Percentiles rank a stretch among this genome's conserved stretches.
Evolutionary conservation across 1,140 invertebrate genomes (phyloP).

Genomic region (Brachionus koreanus): DNA sequence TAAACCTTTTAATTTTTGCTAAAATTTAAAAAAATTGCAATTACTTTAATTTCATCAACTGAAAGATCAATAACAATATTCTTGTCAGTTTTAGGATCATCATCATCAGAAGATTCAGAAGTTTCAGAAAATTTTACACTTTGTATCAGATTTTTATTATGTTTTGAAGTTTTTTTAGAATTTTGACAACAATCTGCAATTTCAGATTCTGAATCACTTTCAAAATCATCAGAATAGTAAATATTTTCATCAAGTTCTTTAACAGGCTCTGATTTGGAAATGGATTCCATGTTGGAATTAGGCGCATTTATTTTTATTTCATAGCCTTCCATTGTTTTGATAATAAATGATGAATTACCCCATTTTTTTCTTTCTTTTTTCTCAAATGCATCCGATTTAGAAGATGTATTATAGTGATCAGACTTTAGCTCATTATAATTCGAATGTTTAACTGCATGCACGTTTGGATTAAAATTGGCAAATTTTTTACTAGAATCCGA

Average conservation of each 20-base stretch:
- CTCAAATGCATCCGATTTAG: background rate
- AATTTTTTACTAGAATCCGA: background rate
- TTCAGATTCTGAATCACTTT: conserved; percentile 18
- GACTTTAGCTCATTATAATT: background rate
- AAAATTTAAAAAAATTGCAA: background rate
- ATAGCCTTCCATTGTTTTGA: conserved; percentile 39
- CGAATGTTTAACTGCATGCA: background rate
- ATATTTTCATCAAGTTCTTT: background rate
- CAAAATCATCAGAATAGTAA: conserved; percentile 36
- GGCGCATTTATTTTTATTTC: conserved; percentile 43
- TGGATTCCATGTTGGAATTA: background rate
- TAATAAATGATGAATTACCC: conserved; percentile 16
- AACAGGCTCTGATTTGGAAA: conserved; percentile 3
- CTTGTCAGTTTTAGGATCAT: background rate
- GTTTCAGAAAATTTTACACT: conserved; percentile 19
- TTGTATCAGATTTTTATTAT: conserved; percentile 12
- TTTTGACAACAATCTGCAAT: background rate
- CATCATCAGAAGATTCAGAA: background rate
- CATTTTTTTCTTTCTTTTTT: conserved; percentile 31
- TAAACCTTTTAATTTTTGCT: background rate
- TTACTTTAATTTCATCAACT: background rate
- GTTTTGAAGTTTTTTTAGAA: background rate
- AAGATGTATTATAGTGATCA: background rate
- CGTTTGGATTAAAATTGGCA: background rate
- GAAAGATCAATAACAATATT: background rate